Evolutionary conservation across 2,888 invertebrate species (phyloP), one percentile per base, ranked within the genome.

Genomic region (Tethea ocularis): DNA sequence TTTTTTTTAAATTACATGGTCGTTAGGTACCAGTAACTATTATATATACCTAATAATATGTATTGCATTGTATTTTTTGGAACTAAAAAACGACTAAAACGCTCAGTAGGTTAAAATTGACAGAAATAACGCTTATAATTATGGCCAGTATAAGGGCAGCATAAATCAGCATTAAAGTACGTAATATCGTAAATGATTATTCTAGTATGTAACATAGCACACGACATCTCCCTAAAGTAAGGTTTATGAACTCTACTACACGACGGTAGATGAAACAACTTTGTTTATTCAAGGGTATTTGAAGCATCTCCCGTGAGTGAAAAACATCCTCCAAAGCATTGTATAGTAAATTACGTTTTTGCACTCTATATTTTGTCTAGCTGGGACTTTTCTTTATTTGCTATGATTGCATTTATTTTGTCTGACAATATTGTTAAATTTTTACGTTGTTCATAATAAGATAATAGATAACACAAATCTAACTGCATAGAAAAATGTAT

Each of bases 101-200:
- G 26, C n/a, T n/a, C n/a, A n/a, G n/a, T n/a, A n/a, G n/a, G n/a
- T n/a, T n/a, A n/a, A n/a, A n/a, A n/a, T n/a, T n/a, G n/a, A n/a
- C n/a, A 10, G 2, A 7, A 29, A 2, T 1, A 33, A 33, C 33
- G 33, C 13, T 33, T 33, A 33, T 22, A 36, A 51, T 33, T 52
- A 52, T 67, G 61, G 63, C 63, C 61, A 58, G 57, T 71, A 60
- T 62, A 61, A 61, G 60, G 41, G 62, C 52, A 61, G 52, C 57
- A 64, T 74, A 74, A 62, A 68, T 74, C 67, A 64, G 63, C 53
- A 65, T 66, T 62, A 64, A 61, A 62, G 63, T 63, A 65, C 58
- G 55, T 57, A 59, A 57, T 41, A 29, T 23, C 8, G 24, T 63
- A 64, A 72, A 63, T 69, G 68, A 68, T 73, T 61, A 61, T 64